phyloP scores from a whole-genome alignment of 2,888 invertebrate species.

The Hypselothyrea guttata region DNA sequence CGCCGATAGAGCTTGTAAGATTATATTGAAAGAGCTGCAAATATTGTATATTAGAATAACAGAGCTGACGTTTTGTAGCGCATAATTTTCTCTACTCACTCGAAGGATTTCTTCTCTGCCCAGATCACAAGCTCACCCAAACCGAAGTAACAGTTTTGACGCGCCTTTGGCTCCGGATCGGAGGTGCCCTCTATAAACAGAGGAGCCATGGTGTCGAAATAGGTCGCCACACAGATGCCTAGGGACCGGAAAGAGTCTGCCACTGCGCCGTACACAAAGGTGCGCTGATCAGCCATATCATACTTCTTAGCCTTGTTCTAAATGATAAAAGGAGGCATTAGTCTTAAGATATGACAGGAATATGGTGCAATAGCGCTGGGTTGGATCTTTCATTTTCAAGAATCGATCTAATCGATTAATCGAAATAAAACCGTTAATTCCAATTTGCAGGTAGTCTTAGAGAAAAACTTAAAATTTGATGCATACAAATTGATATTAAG shows the following conservation, averaged over 20 bases:
- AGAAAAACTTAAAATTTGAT: too few relatives aligned
- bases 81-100: conserved; percentile 82
- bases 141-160: conserved; percentile 90
- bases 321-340: neutral
- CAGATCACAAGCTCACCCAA: conserved; percentile 88
- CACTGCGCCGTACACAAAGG: conserved; percentile 88
- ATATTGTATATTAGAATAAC: too few relatives aligned
- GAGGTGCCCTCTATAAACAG: conserved; percentile 85
- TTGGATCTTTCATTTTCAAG: too few relatives aligned
- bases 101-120: conserved; percentile 85
- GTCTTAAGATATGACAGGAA: neutral
- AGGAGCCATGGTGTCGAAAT: conserved; percentile 85
- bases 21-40: conserved; percentile 85
- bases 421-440: too few relatives aligned
- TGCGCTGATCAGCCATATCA: conserved; percentile 85
- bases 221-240: conserved; percentile 84
- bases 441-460: too few relatives aligned
- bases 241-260: conserved; percentile 88
- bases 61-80: too few relatives aligned
- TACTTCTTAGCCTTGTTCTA: conserved; percentile 85
- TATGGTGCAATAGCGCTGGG: too few relatives aligned
- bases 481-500: too few relatives aligned
- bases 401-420: too few relatives aligned
- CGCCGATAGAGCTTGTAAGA: conserved; percentile 86
- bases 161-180: conserved; percentile 87